These are phyloP conservation scores for Porites lutea DNA, from an alignment of 64 coral and sea anemone genomes.

Conservation along the genomic window DNA sequence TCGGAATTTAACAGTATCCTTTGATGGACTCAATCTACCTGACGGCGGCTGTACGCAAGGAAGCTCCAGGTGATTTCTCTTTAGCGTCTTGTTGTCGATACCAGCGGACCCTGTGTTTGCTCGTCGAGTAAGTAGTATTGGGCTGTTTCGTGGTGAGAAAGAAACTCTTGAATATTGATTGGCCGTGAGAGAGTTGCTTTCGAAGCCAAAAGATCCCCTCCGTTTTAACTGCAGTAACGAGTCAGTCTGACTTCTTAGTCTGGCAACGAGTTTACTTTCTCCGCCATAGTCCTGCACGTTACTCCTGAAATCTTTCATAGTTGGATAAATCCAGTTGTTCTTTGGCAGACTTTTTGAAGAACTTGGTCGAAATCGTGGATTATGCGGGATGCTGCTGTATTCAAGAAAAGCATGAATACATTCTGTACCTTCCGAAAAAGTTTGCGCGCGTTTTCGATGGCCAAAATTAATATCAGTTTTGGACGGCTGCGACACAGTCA, in stretches of 20 bases:
- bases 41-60: not conserved
- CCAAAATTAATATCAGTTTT: not conserved
- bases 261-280: not conserved
- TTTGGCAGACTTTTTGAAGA: not conserved
- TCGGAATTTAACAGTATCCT: constrained; percentile 35
- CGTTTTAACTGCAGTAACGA: not conserved
- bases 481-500: not conserved
- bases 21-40: constrained; percentile 37
- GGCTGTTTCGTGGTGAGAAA: not conserved
- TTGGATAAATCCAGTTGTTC: not conserved
- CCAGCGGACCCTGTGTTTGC: too few relatives aligned
- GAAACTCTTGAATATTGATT: not conserved
- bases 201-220: not conserved
- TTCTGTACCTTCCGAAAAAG: not conserved
- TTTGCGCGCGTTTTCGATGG: not conserved
- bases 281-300: not conserved
- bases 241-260: not conserved
- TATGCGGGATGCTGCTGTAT: not conserved
- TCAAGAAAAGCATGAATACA: too few relatives aligned
- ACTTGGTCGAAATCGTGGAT: not conserved
- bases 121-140: not conserved
- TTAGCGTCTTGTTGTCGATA: not conserved
- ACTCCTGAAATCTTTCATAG: not conserved
- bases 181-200: not conserved
- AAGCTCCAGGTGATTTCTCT: not conserved